Percentiles rank a stretch among this genome's conserved stretches.
Evolutionary conservation across 2,888 invertebrate species (phyloP).

Genomic region (Aricia artaxerxes): DNA sequence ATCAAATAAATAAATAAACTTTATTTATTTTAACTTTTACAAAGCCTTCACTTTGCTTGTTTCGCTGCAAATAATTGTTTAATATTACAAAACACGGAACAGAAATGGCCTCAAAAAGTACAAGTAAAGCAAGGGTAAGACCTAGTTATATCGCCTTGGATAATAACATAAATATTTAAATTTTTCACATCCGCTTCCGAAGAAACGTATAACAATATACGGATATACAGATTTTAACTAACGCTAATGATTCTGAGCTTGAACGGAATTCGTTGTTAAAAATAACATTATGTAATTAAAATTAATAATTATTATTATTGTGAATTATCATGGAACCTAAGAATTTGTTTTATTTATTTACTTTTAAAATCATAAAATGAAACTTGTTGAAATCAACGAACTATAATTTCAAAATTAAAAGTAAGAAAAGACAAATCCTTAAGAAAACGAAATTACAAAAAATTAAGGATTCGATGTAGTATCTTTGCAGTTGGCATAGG

Average conservation of each 20-base stretch:
- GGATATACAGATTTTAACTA: constrained; percentile 11
- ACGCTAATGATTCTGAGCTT: constrained; percentile 13
- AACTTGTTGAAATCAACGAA: background rate
- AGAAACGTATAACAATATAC: constrained; percentile 24
- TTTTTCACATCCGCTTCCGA: constrained; percentile 42
- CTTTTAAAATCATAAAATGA: background rate
- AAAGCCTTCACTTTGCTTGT: constrained; percentile 15
- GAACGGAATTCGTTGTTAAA: background rate
- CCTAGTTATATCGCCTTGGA: constrained; percentile 40
- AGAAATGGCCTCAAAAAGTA: constrained; percentile 38
- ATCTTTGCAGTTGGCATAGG: background rate
- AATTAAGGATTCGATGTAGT: background rate
- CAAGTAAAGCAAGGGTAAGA: constrained; percentile 39
- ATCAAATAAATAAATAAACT: background rate
- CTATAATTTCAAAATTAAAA: background rate
- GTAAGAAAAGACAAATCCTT: background rate
- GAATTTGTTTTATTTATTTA: background rate
- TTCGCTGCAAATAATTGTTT: constrained; percentile 14
- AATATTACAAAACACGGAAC: constrained; percentile 25
- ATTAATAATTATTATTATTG: background rate
- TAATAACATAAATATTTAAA: constrained; percentile 22
- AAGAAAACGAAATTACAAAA: background rate
- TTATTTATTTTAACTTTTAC: background rate
- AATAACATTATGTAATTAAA: background rate
- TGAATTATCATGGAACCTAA: background rate